These are phyloP conservation scores for Latrodectus hesperus DNA, from an alignment of 2,888 invertebrate genomes.

Conservation along the genomic window DNA sequence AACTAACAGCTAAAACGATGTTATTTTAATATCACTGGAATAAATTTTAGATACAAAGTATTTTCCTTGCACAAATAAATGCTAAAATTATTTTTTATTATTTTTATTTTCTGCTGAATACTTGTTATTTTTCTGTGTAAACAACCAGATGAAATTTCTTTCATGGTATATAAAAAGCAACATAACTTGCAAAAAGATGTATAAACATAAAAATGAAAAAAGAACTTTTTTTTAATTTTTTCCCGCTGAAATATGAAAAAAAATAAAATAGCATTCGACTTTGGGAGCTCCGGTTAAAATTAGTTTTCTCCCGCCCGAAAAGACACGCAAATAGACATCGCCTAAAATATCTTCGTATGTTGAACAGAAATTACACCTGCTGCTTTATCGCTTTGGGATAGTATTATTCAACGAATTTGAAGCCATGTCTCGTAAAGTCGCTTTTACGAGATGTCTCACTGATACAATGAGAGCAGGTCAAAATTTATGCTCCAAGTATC, in stretches of 20 bases:
- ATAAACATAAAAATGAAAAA: not conserved
- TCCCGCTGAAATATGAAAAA: too few species aligned
- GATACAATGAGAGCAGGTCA: conserved; percentile 10
- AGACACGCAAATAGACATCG: conserved; percentile 29
- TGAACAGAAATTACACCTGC: conserved; percentile 29
- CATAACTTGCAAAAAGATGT: not conserved
- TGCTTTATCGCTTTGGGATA: conserved; percentile 25
- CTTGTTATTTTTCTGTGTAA: too few species aligned
- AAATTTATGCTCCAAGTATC: conserved; percentile 38
- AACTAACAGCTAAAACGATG: too few species aligned
- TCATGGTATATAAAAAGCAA: too few species aligned
- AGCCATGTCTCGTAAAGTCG: conserved; percentile 1
- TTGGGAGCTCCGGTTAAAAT: conserved; percentile 17
- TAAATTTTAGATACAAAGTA: too few species aligned
- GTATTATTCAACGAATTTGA: conserved; percentile 25
- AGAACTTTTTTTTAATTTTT: too few species aligned
- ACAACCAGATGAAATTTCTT: too few species aligned
- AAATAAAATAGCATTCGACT: not conserved
- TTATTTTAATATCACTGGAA: too few species aligned
- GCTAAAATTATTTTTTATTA: too few species aligned
- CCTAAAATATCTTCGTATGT: not conserved
- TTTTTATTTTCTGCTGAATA: too few species aligned
- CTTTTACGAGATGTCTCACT: conserved; percentile 16
- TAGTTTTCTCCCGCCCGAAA: conserved; percentile 7
- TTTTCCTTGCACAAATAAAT: too few species aligned